A percentile compares a stretch with the other conserved stretches of the same genome.
phyloP scores from a whole-genome alignment of 2,797 vertebrate genomes.

The Xiphorhynchus erythropygius region DNA sequence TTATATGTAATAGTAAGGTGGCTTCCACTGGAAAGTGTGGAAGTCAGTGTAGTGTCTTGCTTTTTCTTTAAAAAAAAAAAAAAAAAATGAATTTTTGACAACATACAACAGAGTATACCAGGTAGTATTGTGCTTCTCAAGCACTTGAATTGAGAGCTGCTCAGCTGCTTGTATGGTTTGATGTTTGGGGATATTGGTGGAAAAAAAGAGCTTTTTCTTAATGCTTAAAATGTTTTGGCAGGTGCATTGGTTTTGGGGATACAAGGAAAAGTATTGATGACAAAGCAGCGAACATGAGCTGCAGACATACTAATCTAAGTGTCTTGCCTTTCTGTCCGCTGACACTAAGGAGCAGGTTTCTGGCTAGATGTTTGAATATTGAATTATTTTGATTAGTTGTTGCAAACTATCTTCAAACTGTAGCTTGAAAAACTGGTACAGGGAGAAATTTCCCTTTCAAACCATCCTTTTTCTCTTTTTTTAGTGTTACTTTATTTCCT shows the following conservation, averaged over 20 bases:
- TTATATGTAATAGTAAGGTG: neutral
- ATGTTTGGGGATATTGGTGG: neutral
- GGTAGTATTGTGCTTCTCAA: neutral
- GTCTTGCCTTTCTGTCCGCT: neutral
- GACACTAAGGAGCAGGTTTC: neutral
- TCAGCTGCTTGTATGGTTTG: neutral
- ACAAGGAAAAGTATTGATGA: neutral
- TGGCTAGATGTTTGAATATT: neutral
- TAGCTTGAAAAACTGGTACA: neutral
- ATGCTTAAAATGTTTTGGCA: neutral
- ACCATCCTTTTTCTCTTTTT: neutral
- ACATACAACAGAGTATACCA: fast-evolving
- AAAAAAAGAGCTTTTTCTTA: neutral
- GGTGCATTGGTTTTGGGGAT: neutral
- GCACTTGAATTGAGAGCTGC: neutral
- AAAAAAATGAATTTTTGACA: neutral
- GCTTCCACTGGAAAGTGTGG: neutral
- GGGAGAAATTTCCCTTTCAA: neutral
- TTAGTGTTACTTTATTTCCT: neutral
- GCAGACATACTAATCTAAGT: neutral
- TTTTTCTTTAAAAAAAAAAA: neutral
- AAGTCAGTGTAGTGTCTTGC: neutral
- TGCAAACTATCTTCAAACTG: neutral
- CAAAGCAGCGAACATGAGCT: neutral
- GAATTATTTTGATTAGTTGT: neutral